These are phyloP conservation scores for Polypterus senegalus DNA, from an alignment of 2,113 vertebrate genomes.

Conservation along the genomic window DNA sequence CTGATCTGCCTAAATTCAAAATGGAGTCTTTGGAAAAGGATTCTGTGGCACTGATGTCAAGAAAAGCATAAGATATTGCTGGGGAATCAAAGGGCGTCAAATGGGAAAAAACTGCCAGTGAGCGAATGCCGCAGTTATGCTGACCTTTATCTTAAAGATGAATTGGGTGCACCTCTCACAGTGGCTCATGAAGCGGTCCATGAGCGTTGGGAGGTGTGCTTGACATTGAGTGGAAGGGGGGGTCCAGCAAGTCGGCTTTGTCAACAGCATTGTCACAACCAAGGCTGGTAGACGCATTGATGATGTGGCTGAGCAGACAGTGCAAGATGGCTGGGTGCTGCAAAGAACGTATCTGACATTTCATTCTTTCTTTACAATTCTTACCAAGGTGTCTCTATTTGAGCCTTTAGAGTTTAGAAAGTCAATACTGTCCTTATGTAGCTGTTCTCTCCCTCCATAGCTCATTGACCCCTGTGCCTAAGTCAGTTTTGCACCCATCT, in stretches of 20 bases:
- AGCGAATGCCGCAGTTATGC: conserved; percentile 88
- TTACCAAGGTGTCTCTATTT: no score
- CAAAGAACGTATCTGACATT: no score
- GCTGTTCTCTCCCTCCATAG: no score
- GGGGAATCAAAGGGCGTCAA: conserved; percentile 75
- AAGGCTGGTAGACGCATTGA: conserved; percentile 94
- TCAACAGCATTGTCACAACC: conserved; percentile 95
- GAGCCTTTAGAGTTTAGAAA: no score
- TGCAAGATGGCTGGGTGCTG: no score
- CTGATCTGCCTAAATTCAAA: conserved; percentile 90
- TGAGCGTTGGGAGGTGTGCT: conserved; percentile 85
- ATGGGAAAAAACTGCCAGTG: conserved; percentile 75
- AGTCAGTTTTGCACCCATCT: no score
- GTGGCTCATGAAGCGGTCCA: conserved; percentile 76
- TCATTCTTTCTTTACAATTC: no score
- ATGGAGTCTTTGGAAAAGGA: conserved; percentile 83
- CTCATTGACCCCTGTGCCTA: no score
- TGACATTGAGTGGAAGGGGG: conserved; percentile 92
- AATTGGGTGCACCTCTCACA: conserved; percentile 58
- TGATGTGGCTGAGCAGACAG: conserved; percentile 65
- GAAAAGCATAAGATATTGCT: conserved; percentile 86
- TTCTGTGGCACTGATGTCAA: conserved; percentile 85
- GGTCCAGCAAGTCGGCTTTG: conserved; percentile 97
- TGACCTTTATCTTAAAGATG: conserved; percentile 83
- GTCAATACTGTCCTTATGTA: no score